Base-by-base conservation (phyloP, 2,888 invertebrate genomes). In the Sabatieria punctata region DNA sequence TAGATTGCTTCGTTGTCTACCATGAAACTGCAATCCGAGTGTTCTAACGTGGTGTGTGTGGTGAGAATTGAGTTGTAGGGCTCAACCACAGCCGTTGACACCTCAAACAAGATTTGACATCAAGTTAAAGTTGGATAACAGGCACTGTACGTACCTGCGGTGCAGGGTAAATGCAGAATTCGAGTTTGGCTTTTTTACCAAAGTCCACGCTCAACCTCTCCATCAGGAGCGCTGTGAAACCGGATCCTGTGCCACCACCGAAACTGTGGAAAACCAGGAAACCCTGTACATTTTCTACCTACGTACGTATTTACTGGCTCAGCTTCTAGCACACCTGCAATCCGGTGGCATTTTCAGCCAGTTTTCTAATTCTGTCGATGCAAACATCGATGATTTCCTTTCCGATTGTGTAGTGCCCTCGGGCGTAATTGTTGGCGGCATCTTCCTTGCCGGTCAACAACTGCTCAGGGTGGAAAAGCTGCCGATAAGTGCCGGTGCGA, bases 241-340 rank as follows among this genome's bases (percentile, higher is more conserved):
- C 86, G 0, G 82, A 85, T 33, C 84, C 86, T 24, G 84, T 86
- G 46, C 85, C 84, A 78, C 83, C 45, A 79, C 83, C 72, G 54
- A 86, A 89, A 3, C 82, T 82, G 66, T 85, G 85, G 68, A 85
- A 86, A 46, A 85, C 78, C 57, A 84, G 77, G 69, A 84, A 84
- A 25, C 84, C 84, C 54, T 69, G 65, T n/a, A n/a, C n/a, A n/a
- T n/a, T n/a, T n/a, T n/a, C n/a, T n/a, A n/a, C n/a, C n/a, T n/a
- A n/a, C n/a, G n/a, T n/a, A n/a, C n/a, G n/a, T n/a, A n/a, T n/a
- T n/a, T n/a, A n/a, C n/a, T n/a, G n/a, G n/a, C n/a, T n/a, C n/a
- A n/a, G n/a, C n/a, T n/a, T n/a, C n/a, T n/a, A n/a, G n/a, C n/a
- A n/a, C n/a, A n/a, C n/a, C n/a, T n/a, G n/a, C n/a, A n/a, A n/a